Evolutionary conservation across 2,797 vertebrate genomes (phyloP).

Genomic region (Gephyroberyx darwinii): DNA sequence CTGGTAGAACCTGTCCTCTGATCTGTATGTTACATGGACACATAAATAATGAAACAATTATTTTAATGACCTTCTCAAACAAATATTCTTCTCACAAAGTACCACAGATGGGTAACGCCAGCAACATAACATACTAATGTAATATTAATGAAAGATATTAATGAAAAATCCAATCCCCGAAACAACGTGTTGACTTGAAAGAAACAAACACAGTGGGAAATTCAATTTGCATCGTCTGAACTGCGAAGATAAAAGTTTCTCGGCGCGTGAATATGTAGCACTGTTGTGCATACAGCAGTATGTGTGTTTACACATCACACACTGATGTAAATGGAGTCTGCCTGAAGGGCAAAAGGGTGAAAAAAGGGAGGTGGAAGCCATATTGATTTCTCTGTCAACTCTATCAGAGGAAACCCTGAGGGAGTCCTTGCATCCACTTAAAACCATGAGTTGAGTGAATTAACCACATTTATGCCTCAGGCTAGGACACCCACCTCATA

Average conservation of each 20-base stretch:
- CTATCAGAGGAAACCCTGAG: conserved; percentile 64
- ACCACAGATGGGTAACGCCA: conserved; percentile 31
- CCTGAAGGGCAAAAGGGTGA: conserved; percentile 47
- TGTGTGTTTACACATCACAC: conserved; percentile 17
- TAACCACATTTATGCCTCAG: conserved; percentile 56
- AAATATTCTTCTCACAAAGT: conserved; percentile 8
- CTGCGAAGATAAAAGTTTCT: conserved; percentile 15
- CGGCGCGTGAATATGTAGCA: conserved; percentile 28
- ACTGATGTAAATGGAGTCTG: conserved; percentile 7
- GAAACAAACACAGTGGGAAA: conserved; percentile 39
- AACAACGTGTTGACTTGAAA: conserved; percentile 20
- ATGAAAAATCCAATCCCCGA: conserved; percentile 26
- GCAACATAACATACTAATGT: conserved; percentile 37
- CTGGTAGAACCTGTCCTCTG: neutral
- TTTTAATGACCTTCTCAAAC: conserved; percentile 27
- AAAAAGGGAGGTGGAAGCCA: conserved; percentile 45
- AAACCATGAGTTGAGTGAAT: conserved; percentile 55
- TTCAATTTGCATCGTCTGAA: conserved; percentile 39
- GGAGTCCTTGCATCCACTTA: conserved; percentile 62
- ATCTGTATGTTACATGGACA: conserved; percentile 24
- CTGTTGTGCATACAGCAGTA: conserved; percentile 9
- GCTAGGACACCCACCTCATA: conserved; percentile 45
- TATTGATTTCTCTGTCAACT: conserved; percentile 70
- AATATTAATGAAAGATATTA: conserved; percentile 35
- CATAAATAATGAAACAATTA: neutral